Conservation (phyloP, 2,113 vertebrate genomes). For the Nibea albiflora region DNA sequence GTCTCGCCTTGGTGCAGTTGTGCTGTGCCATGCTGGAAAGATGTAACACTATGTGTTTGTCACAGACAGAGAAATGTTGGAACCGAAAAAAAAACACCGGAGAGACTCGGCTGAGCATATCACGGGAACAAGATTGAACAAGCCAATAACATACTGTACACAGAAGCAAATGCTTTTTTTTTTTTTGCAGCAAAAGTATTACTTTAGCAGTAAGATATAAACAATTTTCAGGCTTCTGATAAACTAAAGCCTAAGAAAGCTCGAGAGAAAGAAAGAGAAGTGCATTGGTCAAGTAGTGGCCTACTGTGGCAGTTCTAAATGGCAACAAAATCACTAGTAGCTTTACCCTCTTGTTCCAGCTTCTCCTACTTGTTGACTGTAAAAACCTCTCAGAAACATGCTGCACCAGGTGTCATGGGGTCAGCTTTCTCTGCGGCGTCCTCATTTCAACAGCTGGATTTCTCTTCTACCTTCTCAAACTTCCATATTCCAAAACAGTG, state of each 20-base stretch:
- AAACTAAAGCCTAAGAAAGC: slow-evolving; percentile 50
- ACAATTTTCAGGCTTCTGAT: slow-evolving; percentile 33
- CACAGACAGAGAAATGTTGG: slow-evolving; percentile 20
- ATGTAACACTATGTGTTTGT: slow-evolving; percentile 27
- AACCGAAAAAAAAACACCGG: slow-evolving; percentile 45
- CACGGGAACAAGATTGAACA: slow-evolving; percentile 52
- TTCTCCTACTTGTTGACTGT: slow-evolving; percentile 23
- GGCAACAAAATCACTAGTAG: slow-evolving; percentile 47
- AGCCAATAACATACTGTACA: slow-evolving; percentile 67
- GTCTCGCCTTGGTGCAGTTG: slow-evolving; percentile 45
- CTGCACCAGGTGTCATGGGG: slow-evolving; percentile 7
- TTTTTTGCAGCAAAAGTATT: slow-evolving; percentile 44
- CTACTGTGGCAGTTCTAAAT: slow-evolving; percentile 50
- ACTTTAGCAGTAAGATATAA: slow-evolving; percentile 51
- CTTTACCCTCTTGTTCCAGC: slow-evolving; percentile 22
- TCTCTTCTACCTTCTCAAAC: slow-evolving; percentile 34
- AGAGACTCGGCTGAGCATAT: slow-evolving; percentile 67
- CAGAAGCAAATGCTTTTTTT: slow-evolving; percentile 41
- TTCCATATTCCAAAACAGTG: slow-evolving; percentile 55
- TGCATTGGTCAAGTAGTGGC: slow-evolving; percentile 75
- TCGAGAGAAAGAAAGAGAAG: slow-evolving; percentile 56
- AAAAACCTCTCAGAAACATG: slow-evolving; percentile 13
- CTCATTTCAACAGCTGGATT: slow-evolving; percentile 27
- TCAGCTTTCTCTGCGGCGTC: not conserved
- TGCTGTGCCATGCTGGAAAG: slow-evolving; percentile 14